phyloP scores from a whole-genome alignment of 2,888 invertebrate species.

The Pyrgus malvae region DNA sequence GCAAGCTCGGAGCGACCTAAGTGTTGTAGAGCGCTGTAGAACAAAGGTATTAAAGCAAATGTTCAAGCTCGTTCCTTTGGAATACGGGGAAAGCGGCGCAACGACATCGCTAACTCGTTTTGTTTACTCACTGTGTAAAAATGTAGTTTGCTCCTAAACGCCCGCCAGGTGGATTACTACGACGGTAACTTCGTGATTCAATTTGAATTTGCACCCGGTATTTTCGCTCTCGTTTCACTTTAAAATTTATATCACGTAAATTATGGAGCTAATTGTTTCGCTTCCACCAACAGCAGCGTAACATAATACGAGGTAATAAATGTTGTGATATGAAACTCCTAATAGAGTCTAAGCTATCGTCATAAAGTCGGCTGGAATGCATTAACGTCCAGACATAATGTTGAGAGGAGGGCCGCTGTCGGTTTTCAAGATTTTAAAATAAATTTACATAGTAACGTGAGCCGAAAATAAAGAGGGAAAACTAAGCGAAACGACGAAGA shows the following conservation, averaged over 20 bases:
- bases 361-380: constrained; percentile 20
- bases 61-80: constrained; percentile 67
- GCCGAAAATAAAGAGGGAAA: constrained; percentile 75
- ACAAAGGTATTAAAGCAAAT: constrained; percentile 79
- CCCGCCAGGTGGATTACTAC: constrained; percentile 22
- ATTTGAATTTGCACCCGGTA: constrained; percentile 6
- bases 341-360: neutral
- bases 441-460: constrained; percentile 75
- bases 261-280: too few species aligned
- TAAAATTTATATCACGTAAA: too few species aligned
- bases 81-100: constrained; percentile 67
- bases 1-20: constrained; percentile 61
- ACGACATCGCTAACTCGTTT: constrained; percentile 72
- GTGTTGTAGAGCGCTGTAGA: constrained; percentile 73
- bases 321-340: neutral
- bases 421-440: constrained; percentile 40
- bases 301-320: too few species aligned
- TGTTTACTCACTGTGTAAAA: constrained; percentile 73
- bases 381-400: constrained; percentile 7
- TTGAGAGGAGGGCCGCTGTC: constrained; percentile 28
- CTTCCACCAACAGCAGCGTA: too few species aligned
- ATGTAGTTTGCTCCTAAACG: constrained; percentile 69
- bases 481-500: constrained; percentile 75
- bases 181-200: constrained; percentile 3
- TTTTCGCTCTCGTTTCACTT: constrained; percentile 1